These are phyloP conservation scores for Agapostemon virescens DNA, from an alignment of 2,888 invertebrate genomes.

Conservation along the genomic window DNA sequence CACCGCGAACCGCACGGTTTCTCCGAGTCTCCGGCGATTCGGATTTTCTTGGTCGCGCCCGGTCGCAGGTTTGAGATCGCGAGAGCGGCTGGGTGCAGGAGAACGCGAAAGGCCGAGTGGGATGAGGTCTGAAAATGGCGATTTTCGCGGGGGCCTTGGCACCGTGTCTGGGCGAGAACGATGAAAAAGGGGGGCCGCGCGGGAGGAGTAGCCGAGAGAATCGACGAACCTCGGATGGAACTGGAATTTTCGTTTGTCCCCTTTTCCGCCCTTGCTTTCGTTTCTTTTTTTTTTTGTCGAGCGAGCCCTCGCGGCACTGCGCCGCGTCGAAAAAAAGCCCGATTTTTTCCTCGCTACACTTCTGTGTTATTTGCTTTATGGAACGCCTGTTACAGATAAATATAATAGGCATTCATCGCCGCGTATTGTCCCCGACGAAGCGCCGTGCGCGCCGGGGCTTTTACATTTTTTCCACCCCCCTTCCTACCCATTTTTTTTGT, in stretches of 20 bases:
- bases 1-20: not conserved
- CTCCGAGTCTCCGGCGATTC: not conserved
- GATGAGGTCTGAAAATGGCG: conserved; percentile 6
- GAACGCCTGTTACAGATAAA: conserved; percentile 81
- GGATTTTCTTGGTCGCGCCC: not conserved
- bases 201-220: conserved; percentile 15
- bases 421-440: conserved; percentile 80
- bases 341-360: conserved; percentile 76
- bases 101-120: not conserved
- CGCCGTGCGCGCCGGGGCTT: conserved; percentile 77
- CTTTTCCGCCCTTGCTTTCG: conserved; percentile 56
- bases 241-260: conserved; percentile 68
- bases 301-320: conserved; percentile 67
- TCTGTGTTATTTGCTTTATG: conserved; percentile 80
- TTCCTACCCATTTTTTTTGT: conserved; percentile 68
- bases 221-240: conserved; percentile 58
- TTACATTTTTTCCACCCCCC: conserved; percentile 75
- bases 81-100: not conserved
- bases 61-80: not conserved
- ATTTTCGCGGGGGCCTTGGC: conserved; percentile 41
- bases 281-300: conserved; percentile 49
- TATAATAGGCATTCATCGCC: conserved; percentile 80
- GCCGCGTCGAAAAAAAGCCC: conserved; percentile 70
- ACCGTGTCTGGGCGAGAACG: conserved; percentile 30
- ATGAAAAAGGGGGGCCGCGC: not conserved